A percentile compares a stretch with the other conserved stretches of the same genome.
These are phyloP conservation scores for Orchesella flavescens DNA, from an alignment of 2,888 invertebrate species.

Conservation along the genomic window DNA sequence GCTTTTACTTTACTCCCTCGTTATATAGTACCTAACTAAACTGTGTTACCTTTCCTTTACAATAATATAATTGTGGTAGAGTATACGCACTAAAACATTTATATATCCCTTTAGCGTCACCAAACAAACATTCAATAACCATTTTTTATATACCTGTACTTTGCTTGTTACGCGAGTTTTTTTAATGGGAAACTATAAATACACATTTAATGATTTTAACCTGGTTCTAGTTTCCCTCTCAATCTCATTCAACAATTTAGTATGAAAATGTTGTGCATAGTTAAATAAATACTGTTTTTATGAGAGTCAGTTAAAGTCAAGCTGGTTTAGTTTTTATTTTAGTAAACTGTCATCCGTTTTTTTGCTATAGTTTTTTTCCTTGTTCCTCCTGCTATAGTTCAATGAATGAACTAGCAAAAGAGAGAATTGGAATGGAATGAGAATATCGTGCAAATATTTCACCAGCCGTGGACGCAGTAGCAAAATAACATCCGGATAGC, in stretches of 20 bases:
- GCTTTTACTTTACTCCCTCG: neutral
- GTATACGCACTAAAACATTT: neutral
- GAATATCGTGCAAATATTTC: no score
- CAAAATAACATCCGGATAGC: no score
- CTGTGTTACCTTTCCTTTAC: neutral
- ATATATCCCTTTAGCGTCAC: neutral
- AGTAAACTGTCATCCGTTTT: neutral
- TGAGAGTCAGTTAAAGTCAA: neutral
- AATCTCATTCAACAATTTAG: neutral
- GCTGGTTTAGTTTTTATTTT: neutral
- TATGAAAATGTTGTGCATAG: conserved; percentile 3
- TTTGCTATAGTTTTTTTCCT: neutral
- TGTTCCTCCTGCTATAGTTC: neutral
- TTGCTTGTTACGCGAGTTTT: neutral
- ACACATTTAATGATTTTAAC: conserved; percentile 51
- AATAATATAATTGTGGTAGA: neutral
- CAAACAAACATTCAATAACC: neutral
- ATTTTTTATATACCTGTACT: neutral
- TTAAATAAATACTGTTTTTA: neutral
- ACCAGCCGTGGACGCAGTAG: no score
- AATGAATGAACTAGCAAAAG: neutral
- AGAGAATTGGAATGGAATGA: no score
- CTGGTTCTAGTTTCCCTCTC: conserved; percentile 32
- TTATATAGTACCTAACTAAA: neutral
- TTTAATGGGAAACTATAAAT: neutral